These are phyloP conservation scores for Drosophila multiciliata DNA, from an alignment of 2,888 invertebrate genomes.

Conservation along the genomic window DNA sequence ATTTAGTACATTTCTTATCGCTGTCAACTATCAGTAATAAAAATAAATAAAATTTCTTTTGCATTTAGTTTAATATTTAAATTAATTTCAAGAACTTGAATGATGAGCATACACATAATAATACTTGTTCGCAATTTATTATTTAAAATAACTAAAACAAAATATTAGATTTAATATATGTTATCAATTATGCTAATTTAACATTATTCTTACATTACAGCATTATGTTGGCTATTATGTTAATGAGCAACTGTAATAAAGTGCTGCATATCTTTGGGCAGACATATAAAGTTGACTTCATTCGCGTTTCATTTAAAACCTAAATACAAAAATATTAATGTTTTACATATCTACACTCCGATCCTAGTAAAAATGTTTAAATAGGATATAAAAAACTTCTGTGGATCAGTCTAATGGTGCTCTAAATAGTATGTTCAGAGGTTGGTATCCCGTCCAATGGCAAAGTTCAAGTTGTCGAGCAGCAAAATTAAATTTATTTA, in stretches of 20 bases:
- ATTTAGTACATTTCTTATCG: no score
- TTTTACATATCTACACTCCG: no score
- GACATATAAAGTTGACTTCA: neutral
- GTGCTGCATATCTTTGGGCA: constrained; percentile 19
- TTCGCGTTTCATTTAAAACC: neutral
- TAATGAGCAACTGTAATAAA: neutral
- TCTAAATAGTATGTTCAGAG: neutral
- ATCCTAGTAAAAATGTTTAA: neutral
- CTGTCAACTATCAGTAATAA: neutral
- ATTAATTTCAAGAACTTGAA: neutral
- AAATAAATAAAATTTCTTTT: neutral
- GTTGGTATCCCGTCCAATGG: neutral
- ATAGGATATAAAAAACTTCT: neutral
- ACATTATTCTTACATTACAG: constrained; percentile 7
- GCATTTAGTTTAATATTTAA: neutral
- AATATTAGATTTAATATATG: neutral
- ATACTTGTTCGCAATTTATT: neutral
- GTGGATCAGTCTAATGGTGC: neutral
- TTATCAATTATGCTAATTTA: constrained; percentile 6
- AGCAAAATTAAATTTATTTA: neutral
- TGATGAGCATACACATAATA: neutral
- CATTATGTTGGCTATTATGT: constrained; percentile 19
- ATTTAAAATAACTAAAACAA: neutral
- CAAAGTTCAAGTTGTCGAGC: neutral
- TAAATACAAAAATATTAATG: neutral